Evolutionary conservation across 2,888 invertebrate species (phyloP).

Genomic region (Eustalomyia histrio): DNA sequence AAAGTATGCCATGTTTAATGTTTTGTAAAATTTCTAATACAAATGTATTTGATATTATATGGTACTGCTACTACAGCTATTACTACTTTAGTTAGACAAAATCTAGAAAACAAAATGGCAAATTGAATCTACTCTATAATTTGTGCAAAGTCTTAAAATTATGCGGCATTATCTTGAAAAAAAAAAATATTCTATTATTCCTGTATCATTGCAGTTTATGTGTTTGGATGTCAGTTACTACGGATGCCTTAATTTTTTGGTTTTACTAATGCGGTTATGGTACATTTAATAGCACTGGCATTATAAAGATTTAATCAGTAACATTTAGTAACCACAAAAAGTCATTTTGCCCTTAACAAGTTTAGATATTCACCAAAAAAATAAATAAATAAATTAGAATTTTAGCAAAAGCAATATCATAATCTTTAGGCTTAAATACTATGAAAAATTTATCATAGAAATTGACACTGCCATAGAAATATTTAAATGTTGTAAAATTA

Average conservation of each 20-base stretch:
- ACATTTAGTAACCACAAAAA: constrained; percentile 49
- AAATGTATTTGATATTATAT: background rate
- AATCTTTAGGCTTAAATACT: constrained; percentile 21
- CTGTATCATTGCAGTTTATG: background rate
- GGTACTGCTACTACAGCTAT: background rate
- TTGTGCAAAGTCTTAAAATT: constrained; percentile 31
- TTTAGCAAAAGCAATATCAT: constrained; percentile 6
- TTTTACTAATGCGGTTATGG: constrained; percentile 38
- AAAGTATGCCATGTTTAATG: constrained; percentile 58
- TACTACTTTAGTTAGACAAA: constrained; percentile 1
- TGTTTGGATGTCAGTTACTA: too few species aligned
- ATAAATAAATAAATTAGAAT: background rate
- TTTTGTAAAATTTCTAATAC: constrained; percentile 42
- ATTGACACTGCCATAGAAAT: background rate
- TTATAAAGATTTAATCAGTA: constrained; percentile 53
- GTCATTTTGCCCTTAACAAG: constrained; percentile 31
- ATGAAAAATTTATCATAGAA: constrained; percentile 16
- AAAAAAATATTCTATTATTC: too few species aligned
- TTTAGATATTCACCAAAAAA: background rate
- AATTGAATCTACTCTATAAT: constrained; percentile 21
- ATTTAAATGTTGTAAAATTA: constrained; percentile 13
- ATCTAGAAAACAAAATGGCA: background rate
- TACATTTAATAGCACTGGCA: constrained; percentile 44
- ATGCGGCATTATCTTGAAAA: constrained; percentile 28
- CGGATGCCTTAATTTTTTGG: background rate